Base-by-base conservation (phyloP, 2,888 invertebrate species). In the Eudemis profundana region DNA sequence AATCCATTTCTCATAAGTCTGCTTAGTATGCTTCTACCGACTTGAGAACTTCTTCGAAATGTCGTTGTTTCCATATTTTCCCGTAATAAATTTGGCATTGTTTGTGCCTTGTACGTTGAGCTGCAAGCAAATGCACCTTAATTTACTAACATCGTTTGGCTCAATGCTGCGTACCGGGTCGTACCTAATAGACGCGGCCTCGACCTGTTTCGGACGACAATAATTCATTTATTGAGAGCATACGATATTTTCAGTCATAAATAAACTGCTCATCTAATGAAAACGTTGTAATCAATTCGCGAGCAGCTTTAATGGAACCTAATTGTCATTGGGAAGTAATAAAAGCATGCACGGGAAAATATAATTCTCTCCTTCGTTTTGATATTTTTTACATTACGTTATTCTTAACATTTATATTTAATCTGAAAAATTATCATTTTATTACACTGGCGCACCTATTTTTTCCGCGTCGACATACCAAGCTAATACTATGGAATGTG, bases 161-260 rank as follows among this genome's bases (percentile, higher is more conserved):
- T 27, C 27, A 62, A 49, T 51, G 50, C 51, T 50, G 53, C 47
- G 51, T 56, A 51, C 67, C 68, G 60, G 68, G 68, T 70, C 69
- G 56, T 2, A 71, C 8, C 19, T 77, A 77, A 82, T 77, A 75
- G 74, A 81, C 70, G 66, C 79, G 83, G 76, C 89, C 90, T 90
- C 88, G 89, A 86, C 90, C 89, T 71, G 81, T 86, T 84, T 88
- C 72, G 61, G 56, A 72, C 72, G 79, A 80, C 83, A 84, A 53
- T 81, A 83, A 83, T 84, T 84, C 78, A 79, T 74, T 76, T 78
- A 87, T 86, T 84, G 78, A 77, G 84, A 80, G 70, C 81, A 72
- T 66, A 63, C 71, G 70, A 76, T 73, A 73, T 72, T 82, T 80
- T 72, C 72, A 75, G 70, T 76, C 12, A 5, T 42, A 27, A 54